These are phyloP conservation scores for Euura saliciscinereae DNA, from an alignment of 1,140 invertebrate genomes.

Conservation along the genomic window DNA sequence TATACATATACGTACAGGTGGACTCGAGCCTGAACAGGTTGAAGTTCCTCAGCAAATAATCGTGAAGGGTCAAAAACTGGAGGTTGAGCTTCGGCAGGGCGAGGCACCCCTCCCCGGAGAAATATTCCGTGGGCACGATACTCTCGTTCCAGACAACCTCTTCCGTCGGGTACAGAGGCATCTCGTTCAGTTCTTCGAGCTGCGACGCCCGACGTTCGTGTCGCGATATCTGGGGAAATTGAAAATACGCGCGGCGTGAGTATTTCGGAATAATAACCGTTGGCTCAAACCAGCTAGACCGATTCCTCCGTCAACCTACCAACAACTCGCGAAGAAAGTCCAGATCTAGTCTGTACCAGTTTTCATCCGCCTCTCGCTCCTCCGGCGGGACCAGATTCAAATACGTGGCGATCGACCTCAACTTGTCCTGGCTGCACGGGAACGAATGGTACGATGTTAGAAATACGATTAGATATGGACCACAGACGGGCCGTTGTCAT, in stretches of 20 bases:
- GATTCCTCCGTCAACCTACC: slow-evolving; percentile 57
- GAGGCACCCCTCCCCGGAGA: slow-evolving; percentile 92
- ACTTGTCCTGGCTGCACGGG: slow-evolving; percentile 72
- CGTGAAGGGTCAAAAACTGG: slow-evolving; percentile 97
- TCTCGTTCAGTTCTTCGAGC: slow-evolving; percentile 93
- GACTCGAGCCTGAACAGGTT: slow-evolving; percentile 97
- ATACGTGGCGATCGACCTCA: slow-evolving; percentile 85
- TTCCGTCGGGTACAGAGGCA: slow-evolving; percentile 98
- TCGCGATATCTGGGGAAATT: slow-evolving; percentile 70
- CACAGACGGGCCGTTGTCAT: too few species aligned
- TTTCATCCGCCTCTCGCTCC: slow-evolving; percentile 69
- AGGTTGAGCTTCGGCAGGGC: slow-evolving; percentile 98
- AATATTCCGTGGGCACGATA: slow-evolving; percentile 97
- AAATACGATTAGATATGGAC: too few species aligned
- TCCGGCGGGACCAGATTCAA: slow-evolving; percentile 83
- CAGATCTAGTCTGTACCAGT: slow-evolving; percentile 79
- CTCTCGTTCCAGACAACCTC: slow-evolving; percentile 99
- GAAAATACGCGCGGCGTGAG: background rate
- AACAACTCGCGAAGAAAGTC: slow-evolving; percentile 86
- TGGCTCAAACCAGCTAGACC: background rate
- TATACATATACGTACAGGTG: slow-evolving; percentile 77
- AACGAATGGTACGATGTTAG: background rate
- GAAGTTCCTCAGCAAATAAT: slow-evolving; percentile 97
- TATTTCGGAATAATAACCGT: background rate
- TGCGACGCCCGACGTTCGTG: slow-evolving; percentile 92